Conservation (phyloP, 2,888 invertebrate genomes). For the Macrophya annulata region DNA sequence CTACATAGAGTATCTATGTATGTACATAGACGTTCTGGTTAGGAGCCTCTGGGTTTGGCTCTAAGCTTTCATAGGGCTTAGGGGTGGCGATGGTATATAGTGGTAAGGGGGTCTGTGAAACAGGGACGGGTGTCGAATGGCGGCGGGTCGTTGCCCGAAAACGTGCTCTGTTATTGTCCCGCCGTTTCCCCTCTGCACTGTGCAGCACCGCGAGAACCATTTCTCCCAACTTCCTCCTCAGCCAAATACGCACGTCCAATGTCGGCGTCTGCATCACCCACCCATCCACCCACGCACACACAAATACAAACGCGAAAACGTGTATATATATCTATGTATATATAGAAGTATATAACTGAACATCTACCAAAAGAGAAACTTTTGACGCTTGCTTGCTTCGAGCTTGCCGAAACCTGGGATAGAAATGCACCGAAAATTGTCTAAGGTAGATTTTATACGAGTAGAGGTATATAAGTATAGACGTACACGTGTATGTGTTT, state of each 20-base stretch:
- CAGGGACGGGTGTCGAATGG: conserved; percentile 70
- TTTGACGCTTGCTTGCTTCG: conserved; percentile 39
- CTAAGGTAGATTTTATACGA: neutral
- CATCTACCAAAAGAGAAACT: conserved; percentile 11
- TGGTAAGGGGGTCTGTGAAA: conserved; percentile 42
- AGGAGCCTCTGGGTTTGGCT: conserved; percentile 45
- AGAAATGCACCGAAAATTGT: neutral
- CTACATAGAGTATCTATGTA: neutral
- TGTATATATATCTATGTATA: no score
- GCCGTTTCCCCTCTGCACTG: conserved; percentile 63
- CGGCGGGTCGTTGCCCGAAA: conserved; percentile 79
- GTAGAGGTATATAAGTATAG: no score
- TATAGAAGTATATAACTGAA: neutral
- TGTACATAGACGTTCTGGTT: conserved; percentile 7
- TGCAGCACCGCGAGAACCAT: conserved; percentile 43
- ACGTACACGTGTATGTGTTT: neutral
- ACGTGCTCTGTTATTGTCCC: conserved; percentile 78
- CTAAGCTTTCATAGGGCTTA: conserved; percentile 54
- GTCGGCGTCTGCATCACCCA: conserved; percentile 65
- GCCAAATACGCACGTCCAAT: conserved; percentile 49
- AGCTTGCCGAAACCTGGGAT: neutral
- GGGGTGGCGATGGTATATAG: conserved; percentile 47
- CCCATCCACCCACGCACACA: conserved; percentile 58
- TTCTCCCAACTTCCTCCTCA: conserved; percentile 54
- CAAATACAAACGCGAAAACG: conserved; percentile 48